Conservation (phyloP, 2,113 vertebrate species). For the Promerops cafer region DNA sequence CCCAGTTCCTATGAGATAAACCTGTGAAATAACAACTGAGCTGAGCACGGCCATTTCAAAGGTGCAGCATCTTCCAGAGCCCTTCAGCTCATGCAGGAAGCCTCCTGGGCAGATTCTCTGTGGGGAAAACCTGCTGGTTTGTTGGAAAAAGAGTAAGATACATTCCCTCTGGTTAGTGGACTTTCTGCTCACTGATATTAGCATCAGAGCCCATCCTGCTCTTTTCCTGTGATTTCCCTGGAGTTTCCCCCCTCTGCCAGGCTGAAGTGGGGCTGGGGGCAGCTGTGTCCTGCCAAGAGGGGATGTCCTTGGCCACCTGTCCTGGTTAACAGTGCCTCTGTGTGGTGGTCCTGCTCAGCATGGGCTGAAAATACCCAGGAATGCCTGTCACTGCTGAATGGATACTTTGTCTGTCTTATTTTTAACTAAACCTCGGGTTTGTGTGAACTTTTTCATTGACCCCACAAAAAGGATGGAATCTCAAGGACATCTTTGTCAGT, state of each 20-base stretch:
- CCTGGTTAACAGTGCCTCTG: not conserved
- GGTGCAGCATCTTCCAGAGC: not conserved
- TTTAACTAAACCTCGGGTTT: not conserved
- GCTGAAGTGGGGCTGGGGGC: not conserved
- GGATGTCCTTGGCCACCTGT: not conserved
- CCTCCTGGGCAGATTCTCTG: not conserved
- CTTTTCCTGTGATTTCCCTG: not conserved
- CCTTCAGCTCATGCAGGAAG: not conserved
- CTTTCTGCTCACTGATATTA: not conserved
- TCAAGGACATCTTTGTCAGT: not conserved
- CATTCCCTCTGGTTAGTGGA: fast-evolving
- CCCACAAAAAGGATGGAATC: not conserved
- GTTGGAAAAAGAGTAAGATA: not conserved
- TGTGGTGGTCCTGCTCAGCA: not conserved
- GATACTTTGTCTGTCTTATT: not conserved
- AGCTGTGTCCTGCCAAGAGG: not conserved
- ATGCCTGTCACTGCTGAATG: not conserved
- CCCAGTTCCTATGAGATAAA: not conserved
- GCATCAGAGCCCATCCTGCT: not conserved
- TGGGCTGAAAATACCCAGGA: not conserved
- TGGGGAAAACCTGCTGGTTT: not conserved
- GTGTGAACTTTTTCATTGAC: not conserved
- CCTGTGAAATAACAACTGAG: not conserved
- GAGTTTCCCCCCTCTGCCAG: not conserved
- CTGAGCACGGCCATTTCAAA: not conserved